These are phyloP conservation scores for Pyrocoelia pectoralis DNA, from an alignment of 2,888 invertebrate species.

Conservation along the genomic window DNA sequence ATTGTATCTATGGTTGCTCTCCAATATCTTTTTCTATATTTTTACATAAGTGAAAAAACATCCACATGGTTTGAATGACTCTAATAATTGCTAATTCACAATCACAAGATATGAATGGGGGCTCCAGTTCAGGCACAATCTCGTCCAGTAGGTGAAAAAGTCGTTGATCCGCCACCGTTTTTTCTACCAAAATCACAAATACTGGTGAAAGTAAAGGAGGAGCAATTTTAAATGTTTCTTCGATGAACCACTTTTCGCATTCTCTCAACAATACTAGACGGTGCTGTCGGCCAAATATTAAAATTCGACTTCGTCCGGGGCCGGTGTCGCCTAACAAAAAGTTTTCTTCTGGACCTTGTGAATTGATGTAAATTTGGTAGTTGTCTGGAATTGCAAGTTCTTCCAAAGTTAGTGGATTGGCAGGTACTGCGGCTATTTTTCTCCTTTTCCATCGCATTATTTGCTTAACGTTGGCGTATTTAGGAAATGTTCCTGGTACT, in stretches of 20 bases:
- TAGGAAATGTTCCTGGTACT: too few relatives aligned
- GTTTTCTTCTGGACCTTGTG: slow-evolving; percentile 8
- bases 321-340: slow-evolving; percentile 10
- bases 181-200: slow-evolving; percentile 6
- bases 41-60: slow-evolving; percentile 5
- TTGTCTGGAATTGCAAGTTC: slow-evolving; percentile 11
- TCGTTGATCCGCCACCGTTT: background rate
- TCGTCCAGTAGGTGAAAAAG: background rate
- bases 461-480: background rate
- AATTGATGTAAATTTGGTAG: slow-evolving; percentile 9
- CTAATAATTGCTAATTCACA: slow-evolving; percentile 7
- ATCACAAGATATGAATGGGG: background rate
- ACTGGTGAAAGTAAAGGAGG: background rate
- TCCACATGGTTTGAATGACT: background rate
- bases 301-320: background rate
- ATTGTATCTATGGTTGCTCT: slow-evolving; percentile 9
- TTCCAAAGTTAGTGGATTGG: slow-evolving; percentile 9
- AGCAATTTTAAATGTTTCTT: slow-evolving; percentile 2
- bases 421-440: slow-evolving; percentile 5
- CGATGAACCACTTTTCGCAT: slow-evolving; percentile 6
- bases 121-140: slow-evolving; percentile 7
- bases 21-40: slow-evolving; percentile 2
- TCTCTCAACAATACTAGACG: background rate
- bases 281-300: slow-evolving; percentile 1
- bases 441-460: background rate